Conservation (phyloP, 2,113 vertebrate genomes). For the Plecotus auritus region DNA sequence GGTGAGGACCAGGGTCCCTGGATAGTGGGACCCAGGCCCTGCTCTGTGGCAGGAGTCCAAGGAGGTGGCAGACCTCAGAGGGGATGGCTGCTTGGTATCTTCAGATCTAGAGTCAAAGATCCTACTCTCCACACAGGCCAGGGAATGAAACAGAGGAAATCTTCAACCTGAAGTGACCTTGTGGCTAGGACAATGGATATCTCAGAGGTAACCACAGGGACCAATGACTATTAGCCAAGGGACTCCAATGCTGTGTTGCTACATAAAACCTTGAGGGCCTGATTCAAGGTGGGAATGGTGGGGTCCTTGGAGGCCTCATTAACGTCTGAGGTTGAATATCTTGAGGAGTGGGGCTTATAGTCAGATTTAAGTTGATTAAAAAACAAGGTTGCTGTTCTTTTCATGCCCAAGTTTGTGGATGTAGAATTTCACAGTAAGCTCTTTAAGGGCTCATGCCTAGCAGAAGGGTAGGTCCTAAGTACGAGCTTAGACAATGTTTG, state of each 20-base stretch:
- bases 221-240: background rate
- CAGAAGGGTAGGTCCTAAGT: background rate
- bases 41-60: background rate
- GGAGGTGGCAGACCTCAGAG: background rate
- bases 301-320: background rate
- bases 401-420: background rate
- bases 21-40: background rate
- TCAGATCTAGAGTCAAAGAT: background rate
- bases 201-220: background rate
- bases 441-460: background rate
- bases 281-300: background rate
- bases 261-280: background rate
- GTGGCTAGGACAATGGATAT: background rate
- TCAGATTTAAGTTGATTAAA: background rate
- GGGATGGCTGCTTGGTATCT: background rate
- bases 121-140: background rate
- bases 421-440: background rate
- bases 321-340: background rate
- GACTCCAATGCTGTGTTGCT: background rate
- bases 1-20: background rate
- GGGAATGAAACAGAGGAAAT: background rate
- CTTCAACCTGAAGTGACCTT: background rate
- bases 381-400: background rate
- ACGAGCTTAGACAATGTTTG: background rate
- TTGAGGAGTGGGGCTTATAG: background rate